Evolutionary conservation across 2,797 vertebrate genomes (phyloP).

Genomic region (Pseudopleuronectes americanus): DNA sequence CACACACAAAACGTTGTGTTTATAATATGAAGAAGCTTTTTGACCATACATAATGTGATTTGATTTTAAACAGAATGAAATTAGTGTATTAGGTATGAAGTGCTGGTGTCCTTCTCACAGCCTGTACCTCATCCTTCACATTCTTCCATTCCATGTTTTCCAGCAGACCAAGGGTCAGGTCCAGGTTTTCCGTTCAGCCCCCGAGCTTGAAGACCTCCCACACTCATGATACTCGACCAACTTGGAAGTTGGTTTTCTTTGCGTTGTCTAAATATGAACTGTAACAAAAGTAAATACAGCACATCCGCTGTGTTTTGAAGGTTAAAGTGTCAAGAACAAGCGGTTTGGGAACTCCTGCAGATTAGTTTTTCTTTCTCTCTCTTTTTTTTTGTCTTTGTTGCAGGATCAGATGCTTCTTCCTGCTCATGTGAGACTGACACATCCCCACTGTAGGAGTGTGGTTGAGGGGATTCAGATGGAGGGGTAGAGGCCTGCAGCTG

Average conservation of each 20-base stretch:
- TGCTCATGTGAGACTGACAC: constrained; percentile 54
- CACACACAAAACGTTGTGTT: no score
- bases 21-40: background rate
- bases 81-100: background rate
- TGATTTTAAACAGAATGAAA: background rate
- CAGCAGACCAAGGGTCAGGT: background rate
- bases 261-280: background rate
- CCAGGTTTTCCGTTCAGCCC: constrained; percentile 61
- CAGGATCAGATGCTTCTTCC: constrained; percentile 60
- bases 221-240: background rate
- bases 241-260: constrained; percentile 8
- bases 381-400: constrained; percentile 37
- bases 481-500: constrained; percentile 7
- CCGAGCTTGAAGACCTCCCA: constrained; percentile 20
- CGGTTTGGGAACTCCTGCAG: constrained; percentile 28
- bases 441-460: constrained; percentile 2
- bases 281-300: background rate
- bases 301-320: background rate
- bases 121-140: background rate
- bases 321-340: constrained; percentile 20
- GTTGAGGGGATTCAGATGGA: background rate
- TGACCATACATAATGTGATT: background rate
- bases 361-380: constrained; percentile 22
- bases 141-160: constrained; percentile 63
- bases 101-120: background rate